These are phyloP conservation scores for Drosophila arawakana DNA, from an alignment of 1,140 invertebrate genomes.

Conservation along the genomic window DNA sequence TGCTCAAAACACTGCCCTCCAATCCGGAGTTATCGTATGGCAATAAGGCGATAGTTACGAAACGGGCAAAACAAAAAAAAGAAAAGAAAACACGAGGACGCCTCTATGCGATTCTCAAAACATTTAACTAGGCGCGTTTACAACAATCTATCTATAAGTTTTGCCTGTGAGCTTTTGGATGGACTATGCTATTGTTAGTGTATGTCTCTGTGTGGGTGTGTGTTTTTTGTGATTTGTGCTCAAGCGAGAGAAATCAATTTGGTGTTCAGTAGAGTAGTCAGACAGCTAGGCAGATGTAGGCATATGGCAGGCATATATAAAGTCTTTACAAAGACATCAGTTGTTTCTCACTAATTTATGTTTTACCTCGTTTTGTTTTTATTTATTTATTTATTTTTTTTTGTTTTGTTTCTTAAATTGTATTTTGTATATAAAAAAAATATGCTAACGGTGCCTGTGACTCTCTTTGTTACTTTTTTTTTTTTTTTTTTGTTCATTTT, in stretches of 20 bases:
- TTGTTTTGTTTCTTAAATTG: slow-evolving; percentile 62
- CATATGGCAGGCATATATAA: slow-evolving; percentile 83
- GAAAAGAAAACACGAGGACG: slow-evolving; percentile 10
- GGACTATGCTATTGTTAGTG: slow-evolving; percentile 13
- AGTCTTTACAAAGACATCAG: slow-evolving; percentile 80
- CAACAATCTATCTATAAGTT: slow-evolving; percentile 4
- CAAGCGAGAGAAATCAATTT: slow-evolving; percentile 26
- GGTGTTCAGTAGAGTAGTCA: slow-evolving; percentile 66
- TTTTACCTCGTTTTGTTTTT: slow-evolving; percentile 52
- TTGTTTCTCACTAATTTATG: slow-evolving; percentile 68
- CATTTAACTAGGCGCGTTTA: background rate
- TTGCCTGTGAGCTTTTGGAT: slow-evolving; percentile 22
- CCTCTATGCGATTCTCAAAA: slow-evolving; percentile 41
- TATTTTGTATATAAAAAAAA: slow-evolving; percentile 80
- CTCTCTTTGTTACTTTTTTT: slow-evolving; percentile 35
- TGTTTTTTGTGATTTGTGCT: slow-evolving; percentile 25
- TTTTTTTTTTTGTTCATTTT: slow-evolving; percentile 14
- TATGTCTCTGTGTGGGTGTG: slow-evolving; percentile 11
- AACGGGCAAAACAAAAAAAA: slow-evolving; percentile 3
- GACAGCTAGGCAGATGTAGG: slow-evolving; percentile 82
- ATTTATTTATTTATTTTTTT: background rate
- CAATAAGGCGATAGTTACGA: background rate
- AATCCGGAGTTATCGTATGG: slow-evolving; percentile 14
- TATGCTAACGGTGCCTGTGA: slow-evolving; percentile 77
- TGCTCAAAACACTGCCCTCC: slow-evolving; percentile 73